These are phyloP conservation scores for Tyto alba DNA, from an alignment of 2,113 vertebrate species.

Conservation along the genomic window DNA sequence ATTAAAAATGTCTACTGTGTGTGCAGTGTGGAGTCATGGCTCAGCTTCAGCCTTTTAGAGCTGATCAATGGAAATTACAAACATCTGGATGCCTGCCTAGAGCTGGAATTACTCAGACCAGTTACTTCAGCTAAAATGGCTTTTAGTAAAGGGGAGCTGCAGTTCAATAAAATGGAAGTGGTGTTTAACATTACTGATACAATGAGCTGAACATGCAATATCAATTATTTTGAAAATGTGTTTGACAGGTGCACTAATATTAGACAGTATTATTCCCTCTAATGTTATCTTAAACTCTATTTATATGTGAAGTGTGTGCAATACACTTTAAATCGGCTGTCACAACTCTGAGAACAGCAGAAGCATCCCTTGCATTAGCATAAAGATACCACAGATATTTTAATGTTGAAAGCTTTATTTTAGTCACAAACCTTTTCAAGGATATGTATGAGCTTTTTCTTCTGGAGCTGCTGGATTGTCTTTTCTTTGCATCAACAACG, in stretches of 20 bases:
- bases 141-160: not conserved
- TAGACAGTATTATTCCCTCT: not conserved
- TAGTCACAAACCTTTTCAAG: not conserved
- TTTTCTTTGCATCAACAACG: not conserved
- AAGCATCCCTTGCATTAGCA: not conserved
- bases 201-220: not conserved
- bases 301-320: not conserved
- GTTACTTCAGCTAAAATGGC: not conserved
- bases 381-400: not conserved
- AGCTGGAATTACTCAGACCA: not conserved
- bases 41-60: not conserved
- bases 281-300: not conserved
- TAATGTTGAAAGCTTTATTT: not conserved
- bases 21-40: not conserved
- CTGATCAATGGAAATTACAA: not conserved
- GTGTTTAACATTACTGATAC: not conserved
- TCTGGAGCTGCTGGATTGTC: not conserved
- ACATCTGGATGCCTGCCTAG: not conserved
- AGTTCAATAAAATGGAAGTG: not conserved
- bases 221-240: not conserved
- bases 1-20: not conserved
- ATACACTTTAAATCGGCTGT: not conserved
- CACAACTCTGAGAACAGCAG: not conserved
- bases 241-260: not conserved
- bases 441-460: not conserved